phyloP scores from a whole-genome alignment of 2,797 vertebrate species.

The Vespertilio murinus region DNA sequence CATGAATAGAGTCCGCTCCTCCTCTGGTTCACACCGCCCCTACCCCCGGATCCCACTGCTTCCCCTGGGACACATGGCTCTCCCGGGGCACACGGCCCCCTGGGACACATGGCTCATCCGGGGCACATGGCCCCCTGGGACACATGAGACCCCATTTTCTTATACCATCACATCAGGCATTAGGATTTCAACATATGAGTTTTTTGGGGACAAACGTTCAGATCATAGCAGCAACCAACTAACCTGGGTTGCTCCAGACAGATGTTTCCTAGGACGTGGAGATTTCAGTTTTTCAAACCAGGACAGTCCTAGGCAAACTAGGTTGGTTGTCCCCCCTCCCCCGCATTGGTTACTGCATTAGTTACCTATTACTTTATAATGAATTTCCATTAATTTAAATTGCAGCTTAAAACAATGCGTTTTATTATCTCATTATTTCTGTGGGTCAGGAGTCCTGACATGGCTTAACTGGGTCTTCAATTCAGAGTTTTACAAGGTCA shows the following conservation, averaged over 20 bases:
- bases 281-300: slow-evolving; percentile 32
- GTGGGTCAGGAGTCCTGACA: not conserved
- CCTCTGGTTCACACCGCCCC: too few species aligned
- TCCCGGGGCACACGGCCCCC: too few species aligned
- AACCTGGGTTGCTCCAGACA: not conserved
- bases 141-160: not conserved
- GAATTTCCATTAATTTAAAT: not conserved
- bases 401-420: not conserved
- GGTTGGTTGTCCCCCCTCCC: not conserved
- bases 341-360: not conserved
- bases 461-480: not conserved
- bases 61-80: too few species aligned
- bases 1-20: too few species aligned
- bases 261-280: not conserved
- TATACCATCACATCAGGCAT: not conserved
- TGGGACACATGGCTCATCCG: too few species aligned
- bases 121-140: too few species aligned
- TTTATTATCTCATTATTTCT: slow-evolving; percentile 5
- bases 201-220: not conserved
- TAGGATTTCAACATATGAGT: not conserved
- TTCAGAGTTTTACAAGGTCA: not conserved
- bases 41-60: too few species aligned
- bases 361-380: not conserved
- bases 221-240: not conserved
- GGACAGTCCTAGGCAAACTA: not conserved